Base-by-base conservation (phyloP, 2,113 vertebrate genomes). In the Pelvicachromis taeniatus region DNA sequence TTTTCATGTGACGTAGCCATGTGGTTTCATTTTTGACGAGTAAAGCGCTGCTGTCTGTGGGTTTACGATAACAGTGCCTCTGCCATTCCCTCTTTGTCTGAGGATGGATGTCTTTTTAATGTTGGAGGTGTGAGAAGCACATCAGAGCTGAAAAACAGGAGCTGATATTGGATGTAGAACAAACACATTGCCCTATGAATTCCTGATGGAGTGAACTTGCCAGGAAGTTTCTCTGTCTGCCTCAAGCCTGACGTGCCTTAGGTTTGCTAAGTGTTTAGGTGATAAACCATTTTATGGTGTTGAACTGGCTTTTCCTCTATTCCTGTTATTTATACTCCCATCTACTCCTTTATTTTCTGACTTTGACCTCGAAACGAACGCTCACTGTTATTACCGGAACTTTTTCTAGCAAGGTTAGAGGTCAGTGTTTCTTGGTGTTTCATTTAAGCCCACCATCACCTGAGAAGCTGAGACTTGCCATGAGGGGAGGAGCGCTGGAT, bases 21-120 rank as follows among this genome's bases (percentile, higher is more conserved):
- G 78, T 77, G 84, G 19, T 84, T 87, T 90, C 55, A 53, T 84
- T 87, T 90, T 61, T 75, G 85, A 93, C 82, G 78, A 86, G 82
- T 58, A 86, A 83, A 86, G 68, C 75, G 55, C 61, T 12, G n/a
- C 54, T 55, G 40, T 85, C 82, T 61, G 58, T 70, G 6, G 50
- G 77, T 73, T 84, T 35, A 42, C 45, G 85, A 89, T 82, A 89
- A 83, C 65, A 40, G 56, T 12, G 50, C 52, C 33, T 87, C 80
- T 77, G 59, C 85, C 61, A 13, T 45, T 61, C 50, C 65, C 10
- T 80, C 59, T 84, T 83, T 80, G 85, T 90, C 78, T 90, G 81
- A 81, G 80, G 85, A 93, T 86, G 78, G 65, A 91, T 89, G 83
- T 85, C 58, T 93, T 92, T 91, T 89, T 91, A 93, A 93, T 88